Evolutionary conservation across 2,797 vertebrate species (phyloP), one percentile per base, ranked within the genome.

Genomic region (Acanthopagrus latus): DNA sequence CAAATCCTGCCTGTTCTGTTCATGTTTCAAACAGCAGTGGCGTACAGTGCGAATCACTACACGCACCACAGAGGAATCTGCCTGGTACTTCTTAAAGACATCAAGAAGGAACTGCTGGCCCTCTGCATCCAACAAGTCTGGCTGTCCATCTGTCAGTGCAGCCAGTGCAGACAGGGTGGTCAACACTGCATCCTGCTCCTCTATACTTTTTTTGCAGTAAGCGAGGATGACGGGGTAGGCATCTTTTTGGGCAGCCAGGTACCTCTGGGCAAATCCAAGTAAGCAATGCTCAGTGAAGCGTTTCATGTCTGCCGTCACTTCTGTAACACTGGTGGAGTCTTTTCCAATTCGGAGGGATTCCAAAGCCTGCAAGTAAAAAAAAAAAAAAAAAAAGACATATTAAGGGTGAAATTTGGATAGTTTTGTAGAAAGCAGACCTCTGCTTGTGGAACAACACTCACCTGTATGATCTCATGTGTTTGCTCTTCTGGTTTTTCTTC

Each of bases 1-100:
- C 44, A 99, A 89, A 91, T 89, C 94, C 93, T 97, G 98, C 6
- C 98, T 87, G 83, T 99, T 99, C 86, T 94, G 96, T 92, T 99
- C 98, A 0, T 99, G 98, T 48, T 97, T 98, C 83, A 99, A 89
- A 76, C 97, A 97, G 85, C 94, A 96, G 1, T 96, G 94, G 0
- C 96, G 95, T 1, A 97, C 63, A 0, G 93, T 80, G 0, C 95
- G 93, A 3, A 97, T 62, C 6, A 86, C 95, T 0, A 88, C 83
- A 16, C 93, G 76, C 0, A 62, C 90, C 84, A 97, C n/a, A 0
- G 88, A 87, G 0, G 92, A 86, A 2, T 95, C 89, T 0, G 84
- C 81, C 0, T 56, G 52, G 0, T 89, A 79, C 51, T 82, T 90
- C 3, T 81, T 81, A 17, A 99, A 87, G 0, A 89, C 82, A 0